These are phyloP conservation scores for Halesus radiatus DNA, from an alignment of 1,140 invertebrate genomes.

Conservation along the genomic window DNA sequence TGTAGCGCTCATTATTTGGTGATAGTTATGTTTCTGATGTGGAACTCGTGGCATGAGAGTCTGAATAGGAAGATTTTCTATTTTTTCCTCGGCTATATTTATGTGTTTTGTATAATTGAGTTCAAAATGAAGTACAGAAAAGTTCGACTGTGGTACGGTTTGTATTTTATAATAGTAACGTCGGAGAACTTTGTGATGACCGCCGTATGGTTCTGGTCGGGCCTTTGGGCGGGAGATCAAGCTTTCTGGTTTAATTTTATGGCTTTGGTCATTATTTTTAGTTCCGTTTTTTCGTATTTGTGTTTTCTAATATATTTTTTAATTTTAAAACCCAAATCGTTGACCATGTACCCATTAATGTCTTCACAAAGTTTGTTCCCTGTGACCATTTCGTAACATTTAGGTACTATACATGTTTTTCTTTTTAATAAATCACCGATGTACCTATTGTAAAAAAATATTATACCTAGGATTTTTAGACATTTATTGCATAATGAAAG, in stretches of 20 bases:
- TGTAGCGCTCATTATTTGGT: constrained; percentile 73
- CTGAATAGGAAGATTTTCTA: constrained; percentile 71
- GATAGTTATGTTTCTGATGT: constrained; percentile 73
- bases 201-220: constrained; percentile 74
- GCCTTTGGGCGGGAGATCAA: constrained; percentile 65
- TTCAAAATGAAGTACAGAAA: constrained; percentile 82
- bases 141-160: constrained; percentile 75
- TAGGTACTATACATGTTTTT: background rate
- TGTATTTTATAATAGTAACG: constrained; percentile 76
- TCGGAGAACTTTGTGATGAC: constrained; percentile 77
- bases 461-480: background rate
- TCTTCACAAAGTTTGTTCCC: constrained; percentile 43
- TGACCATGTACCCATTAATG: constrained; percentile 62
- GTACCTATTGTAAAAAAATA: background rate
- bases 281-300: constrained; percentile 66
- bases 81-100: constrained; percentile 78
- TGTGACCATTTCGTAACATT: background rate
- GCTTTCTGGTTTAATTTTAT: constrained; percentile 73
- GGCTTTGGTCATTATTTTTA: constrained; percentile 69
- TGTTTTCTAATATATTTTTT: constrained; percentile 71
- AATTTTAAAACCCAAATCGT: constrained; percentile 71
- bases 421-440: background rate
- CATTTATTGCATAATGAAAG: background rate
- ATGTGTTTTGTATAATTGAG: constrained; percentile 81
- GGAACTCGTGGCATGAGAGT: constrained; percentile 71